Evolutionary conservation across 1,140 invertebrate species (phyloP).

Genomic region (Lineus longissimus): DNA sequence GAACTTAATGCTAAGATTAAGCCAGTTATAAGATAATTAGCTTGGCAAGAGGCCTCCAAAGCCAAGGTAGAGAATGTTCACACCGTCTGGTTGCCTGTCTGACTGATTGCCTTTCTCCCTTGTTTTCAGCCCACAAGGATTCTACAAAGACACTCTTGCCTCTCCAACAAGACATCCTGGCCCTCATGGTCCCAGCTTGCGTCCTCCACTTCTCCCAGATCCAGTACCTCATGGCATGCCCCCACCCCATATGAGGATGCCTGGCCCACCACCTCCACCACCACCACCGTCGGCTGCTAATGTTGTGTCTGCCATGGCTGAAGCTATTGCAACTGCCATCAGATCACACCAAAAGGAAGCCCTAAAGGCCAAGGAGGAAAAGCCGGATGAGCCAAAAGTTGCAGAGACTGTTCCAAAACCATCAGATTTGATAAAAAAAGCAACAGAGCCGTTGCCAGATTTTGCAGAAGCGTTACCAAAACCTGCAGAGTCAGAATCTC

Average conservation of each 20-base stretch:
- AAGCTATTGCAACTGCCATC: neutral
- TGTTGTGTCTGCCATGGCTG: constrained; percentile 7
- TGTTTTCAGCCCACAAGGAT: constrained; percentile 13
- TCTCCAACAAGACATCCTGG: constrained; percentile 15
- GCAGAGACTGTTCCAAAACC: neutral
- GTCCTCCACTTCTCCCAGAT: constrained; percentile 20
- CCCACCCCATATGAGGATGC: constrained; percentile 3
- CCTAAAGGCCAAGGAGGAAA: neutral
- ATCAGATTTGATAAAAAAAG: neutral
- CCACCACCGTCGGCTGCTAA: constrained; percentile 11
- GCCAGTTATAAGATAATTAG: too few species aligned
- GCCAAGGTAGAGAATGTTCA: too few species aligned
- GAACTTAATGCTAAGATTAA: too few species aligned
- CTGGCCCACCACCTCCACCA: constrained; percentile 11
- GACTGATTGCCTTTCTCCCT: too few species aligned
- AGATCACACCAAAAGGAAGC: neutral
- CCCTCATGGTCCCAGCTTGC: constrained; percentile 16
- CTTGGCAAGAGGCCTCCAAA: too few species aligned
- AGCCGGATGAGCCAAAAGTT: neutral
- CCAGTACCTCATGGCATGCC: constrained; percentile 19
- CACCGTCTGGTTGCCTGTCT: too few species aligned
- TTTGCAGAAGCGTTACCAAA: neutral
- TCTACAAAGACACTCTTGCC: constrained; percentile 30
- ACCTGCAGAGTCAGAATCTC: neutral
- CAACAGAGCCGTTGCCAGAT: neutral